phyloP scores from a whole-genome alignment of 2,113 vertebrate genomes.

The Prochilodus magdalenae region DNA sequence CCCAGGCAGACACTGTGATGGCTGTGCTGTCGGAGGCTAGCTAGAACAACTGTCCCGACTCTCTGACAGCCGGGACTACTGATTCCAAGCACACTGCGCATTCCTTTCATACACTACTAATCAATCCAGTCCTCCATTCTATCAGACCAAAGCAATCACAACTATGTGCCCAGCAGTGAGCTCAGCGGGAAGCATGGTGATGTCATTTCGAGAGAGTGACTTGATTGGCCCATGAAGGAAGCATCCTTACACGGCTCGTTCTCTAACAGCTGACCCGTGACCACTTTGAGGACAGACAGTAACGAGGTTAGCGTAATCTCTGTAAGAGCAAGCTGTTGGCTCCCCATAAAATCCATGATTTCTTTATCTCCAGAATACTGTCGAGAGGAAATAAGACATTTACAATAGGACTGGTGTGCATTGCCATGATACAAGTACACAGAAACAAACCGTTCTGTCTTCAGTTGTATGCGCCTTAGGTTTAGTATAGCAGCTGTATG shows the following conservation, averaged over 20 bases:
- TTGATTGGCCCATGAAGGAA: constrained; percentile 28
- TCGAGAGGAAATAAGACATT: constrained; percentile 8
- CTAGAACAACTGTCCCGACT: constrained; percentile 48
- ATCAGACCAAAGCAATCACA: constrained; percentile 44
- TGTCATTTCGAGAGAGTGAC: constrained; percentile 20
- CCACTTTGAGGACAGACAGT: constrained; percentile 23
- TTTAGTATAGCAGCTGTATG: constrained; percentile 28
- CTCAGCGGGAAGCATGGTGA: constrained; percentile 7
- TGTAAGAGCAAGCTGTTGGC: background rate
- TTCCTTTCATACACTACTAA: constrained; percentile 17
- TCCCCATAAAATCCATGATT: constrained; percentile 1
- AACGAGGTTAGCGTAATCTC: background rate
- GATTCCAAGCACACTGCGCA: constrained; percentile 16
- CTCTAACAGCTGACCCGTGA: constrained; percentile 15
- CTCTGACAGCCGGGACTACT: constrained; percentile 1
- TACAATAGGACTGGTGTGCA: constrained; percentile 22
- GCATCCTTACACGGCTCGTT: background rate
- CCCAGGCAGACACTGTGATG: constrained; percentile 78
- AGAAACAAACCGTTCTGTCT: constrained; percentile 19
- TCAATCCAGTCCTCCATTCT: constrained; percentile 21
- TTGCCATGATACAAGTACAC: background rate
- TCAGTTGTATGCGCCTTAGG: constrained; percentile 19
- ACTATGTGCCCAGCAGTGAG: background rate
- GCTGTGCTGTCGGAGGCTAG: constrained; percentile 68
- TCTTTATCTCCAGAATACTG: background rate